Evolutionary conservation across 2,797 vertebrate genomes (phyloP), one percentile per base, ranked within the genome.

Genomic region (Amblyopsis hoosieri): DNA sequence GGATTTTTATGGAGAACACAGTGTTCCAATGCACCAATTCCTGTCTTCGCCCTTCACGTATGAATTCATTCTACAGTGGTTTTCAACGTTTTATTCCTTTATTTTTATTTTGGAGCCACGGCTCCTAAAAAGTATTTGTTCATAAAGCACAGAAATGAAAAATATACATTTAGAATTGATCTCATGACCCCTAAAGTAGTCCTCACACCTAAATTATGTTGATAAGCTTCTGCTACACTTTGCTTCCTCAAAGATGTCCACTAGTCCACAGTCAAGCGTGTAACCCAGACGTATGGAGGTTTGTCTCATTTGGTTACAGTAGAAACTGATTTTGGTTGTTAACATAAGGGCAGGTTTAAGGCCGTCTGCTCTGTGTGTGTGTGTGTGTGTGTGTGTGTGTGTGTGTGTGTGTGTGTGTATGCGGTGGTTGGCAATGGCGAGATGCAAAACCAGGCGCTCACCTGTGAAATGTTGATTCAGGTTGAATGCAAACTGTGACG

Each of bases 221-320:
- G 37, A 42, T 9, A 42, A 42, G 37, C 9, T 64, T 68, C 58
- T 67, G 57, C 66, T 69, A 62, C 67, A 81, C 78, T 87, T 74
- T 70, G 71, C 78, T 72, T 60, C 75, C 66, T 78, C 83, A 74
- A 77, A 80, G 79, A 88, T 83, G 87, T 91, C 92, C 90, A 92
- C 91, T 93, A 93, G 85, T 88, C 85, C 86, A 92, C 90, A 91
- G 84, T 93, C 82, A 92, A 93, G 93, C 91, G 86, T 94, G 92
- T 86, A 93, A 92, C 90, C 90, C 81, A 78, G 82, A 86, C 84
- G 80, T 73, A 80, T 23, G 82, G 88, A 89, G 90, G 88, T 92
- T 91, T 89, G 77, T 71, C 79, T 90, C 71, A 89, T 94, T 93
- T 94, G 92, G 69, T 63, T 94, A 85, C 3, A 62, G 82, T 71